These are phyloP conservation scores for Prietella phreatophila DNA, from an alignment of 2,113 vertebrate species.

Conservation along the genomic window DNA sequence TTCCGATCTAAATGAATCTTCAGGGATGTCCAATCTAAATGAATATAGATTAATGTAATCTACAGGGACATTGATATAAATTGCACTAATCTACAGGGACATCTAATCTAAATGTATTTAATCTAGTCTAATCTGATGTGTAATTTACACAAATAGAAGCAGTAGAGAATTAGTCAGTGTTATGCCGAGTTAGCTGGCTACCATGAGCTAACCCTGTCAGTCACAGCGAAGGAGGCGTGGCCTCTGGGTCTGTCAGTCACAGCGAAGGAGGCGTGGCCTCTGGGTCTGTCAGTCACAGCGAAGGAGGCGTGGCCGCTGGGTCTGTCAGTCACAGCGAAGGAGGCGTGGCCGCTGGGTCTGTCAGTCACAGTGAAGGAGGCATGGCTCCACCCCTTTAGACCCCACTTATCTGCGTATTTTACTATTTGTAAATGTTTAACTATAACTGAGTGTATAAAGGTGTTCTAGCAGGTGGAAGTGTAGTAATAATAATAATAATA, in stretches of 20 bases:
- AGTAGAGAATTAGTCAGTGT: no score
- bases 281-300: background rate
- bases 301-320: background rate
- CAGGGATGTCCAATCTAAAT: background rate
- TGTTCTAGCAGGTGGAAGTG: background rate
- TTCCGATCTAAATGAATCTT: no score
- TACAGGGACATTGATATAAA: background rate
- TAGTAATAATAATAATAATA: background rate
- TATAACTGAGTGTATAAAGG: background rate
- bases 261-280: background rate
- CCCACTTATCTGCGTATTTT: background rate
- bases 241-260: background rate
- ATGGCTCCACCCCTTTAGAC: background rate
- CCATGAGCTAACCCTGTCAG: background rate
- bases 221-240: background rate
- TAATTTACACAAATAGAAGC: background rate
- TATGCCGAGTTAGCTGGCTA: background rate
- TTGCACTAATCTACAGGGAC: background rate
- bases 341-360: no score
- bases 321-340: no score
- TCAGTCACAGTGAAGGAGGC: background rate
- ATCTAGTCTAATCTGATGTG: background rate
- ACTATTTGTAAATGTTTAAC: background rate
- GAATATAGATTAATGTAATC: background rate
- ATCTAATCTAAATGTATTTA: background rate